phyloP scores from a whole-genome alignment of 2,797 vertebrate species.

The Phrynocephalus guinanensis region DNA sequence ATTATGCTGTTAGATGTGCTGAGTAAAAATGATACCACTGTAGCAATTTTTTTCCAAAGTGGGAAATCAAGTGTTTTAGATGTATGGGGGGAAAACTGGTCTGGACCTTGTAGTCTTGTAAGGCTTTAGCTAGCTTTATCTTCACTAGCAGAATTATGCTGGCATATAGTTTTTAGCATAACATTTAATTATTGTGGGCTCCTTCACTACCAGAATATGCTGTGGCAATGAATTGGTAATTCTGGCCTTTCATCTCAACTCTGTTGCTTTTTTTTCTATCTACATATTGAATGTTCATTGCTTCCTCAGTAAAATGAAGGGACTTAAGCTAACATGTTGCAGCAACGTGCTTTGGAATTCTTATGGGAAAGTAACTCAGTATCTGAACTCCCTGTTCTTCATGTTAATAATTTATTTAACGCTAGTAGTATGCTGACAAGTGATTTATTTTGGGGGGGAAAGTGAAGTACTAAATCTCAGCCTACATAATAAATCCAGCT shows the following conservation, averaged over 20 bases:
- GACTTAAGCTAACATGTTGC: conserved; percentile 20
- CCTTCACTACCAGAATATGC: background rate
- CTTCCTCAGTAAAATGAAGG: conserved; percentile 22
- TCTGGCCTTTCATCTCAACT: conserved; percentile 21
- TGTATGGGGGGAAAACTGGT: background rate
- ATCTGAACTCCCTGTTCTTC: background rate
- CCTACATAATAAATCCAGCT: background rate
- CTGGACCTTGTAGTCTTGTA: background rate
- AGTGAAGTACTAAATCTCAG: background rate
- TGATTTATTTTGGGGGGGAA: conserved; percentile 36
- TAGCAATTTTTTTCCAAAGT: too few species aligned
- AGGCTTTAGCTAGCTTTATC: background rate
- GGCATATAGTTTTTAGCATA: background rate
- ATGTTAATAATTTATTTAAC: conserved; percentile 26
- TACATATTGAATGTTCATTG: conserved; percentile 15
- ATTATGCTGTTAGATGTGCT: background rate
- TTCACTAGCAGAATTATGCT: background rate
- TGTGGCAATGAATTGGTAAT: background rate
- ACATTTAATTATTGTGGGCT: background rate
- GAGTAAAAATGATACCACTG: background rate
- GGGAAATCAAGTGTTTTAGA: too few species aligned
- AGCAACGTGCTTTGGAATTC: conserved; percentile 16
- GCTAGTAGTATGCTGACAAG: conserved; percentile 1
- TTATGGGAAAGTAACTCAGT: conserved; percentile 22
- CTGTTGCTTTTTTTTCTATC: background rate